Conservation (phyloP, 2,797 vertebrate species). For the Eupleurogrammus muticus region DNA sequence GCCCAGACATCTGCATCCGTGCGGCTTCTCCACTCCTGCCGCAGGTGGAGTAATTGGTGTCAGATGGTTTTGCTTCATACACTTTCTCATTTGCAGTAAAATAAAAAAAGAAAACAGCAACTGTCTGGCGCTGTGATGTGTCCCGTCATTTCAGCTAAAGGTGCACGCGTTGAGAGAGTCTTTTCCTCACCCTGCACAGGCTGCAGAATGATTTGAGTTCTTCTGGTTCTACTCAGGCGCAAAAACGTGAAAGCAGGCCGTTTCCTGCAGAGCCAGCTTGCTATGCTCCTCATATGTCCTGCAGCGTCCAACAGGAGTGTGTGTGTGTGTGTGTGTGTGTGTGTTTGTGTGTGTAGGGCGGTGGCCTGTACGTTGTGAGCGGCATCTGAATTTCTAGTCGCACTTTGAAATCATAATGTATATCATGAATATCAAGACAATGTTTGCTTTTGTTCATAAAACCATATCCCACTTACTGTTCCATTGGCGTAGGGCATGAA, state of each 20-base stretch:
- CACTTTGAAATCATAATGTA: no score
- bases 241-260: constrained; percentile 29
- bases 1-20: constrained; percentile 15
- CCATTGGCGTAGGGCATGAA: no score
- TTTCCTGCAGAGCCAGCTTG: constrained; percentile 13
- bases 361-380: no score
- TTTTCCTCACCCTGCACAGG: constrained; percentile 31
- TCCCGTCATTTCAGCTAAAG: constrained; percentile 33
- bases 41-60: constrained; percentile 53
- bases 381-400: no score
- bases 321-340: no score
- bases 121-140: constrained; percentile 13
- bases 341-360: no score
- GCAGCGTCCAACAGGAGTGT: no score
- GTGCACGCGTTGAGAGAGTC: constrained; percentile 25
- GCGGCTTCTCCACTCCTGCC: constrained; percentile 18
- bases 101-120: constrained; percentile 1
- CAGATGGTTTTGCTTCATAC: constrained; percentile 48
- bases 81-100: constrained; percentile 38
- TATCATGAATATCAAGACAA: no score
- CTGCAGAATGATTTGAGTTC: constrained; percentile 38
- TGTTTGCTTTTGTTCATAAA: no score
- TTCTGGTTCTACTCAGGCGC: constrained; percentile 38
- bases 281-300: constrained; percentile 12
- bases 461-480: no score